A percentile compares a stretch with the other conserved stretches of the same genome.
phyloP scores from a whole-genome alignment of 2,888 invertebrate species.

The Reticulitermes lucifugus region DNA sequence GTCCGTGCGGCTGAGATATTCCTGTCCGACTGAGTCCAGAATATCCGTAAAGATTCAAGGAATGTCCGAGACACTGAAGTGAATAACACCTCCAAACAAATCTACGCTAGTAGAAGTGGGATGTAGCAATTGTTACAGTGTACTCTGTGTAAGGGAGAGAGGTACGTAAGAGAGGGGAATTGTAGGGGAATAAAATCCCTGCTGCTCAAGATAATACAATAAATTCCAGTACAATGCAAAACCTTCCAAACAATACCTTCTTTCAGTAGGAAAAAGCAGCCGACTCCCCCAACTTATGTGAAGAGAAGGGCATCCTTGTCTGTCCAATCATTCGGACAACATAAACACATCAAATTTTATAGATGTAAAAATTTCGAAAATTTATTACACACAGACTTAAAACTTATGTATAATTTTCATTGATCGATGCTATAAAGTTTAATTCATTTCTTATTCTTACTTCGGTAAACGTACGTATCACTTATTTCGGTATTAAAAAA shows the following conservation, averaged over 20 bases:
- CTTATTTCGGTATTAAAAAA: too few relatives aligned
- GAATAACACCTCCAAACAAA: constrained; percentile 37
- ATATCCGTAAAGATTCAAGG: constrained; percentile 29
- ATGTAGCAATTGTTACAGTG: neutral
- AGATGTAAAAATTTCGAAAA: too few relatives aligned
- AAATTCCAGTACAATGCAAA: constrained; percentile 36
- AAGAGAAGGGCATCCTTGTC: neutral
- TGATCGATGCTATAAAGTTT: too few relatives aligned
- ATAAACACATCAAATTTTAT: too few relatives aligned
- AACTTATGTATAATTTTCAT: too few relatives aligned
- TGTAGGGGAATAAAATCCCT: neutral
- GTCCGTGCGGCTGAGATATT: neutral
- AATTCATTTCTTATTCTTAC: too few relatives aligned
- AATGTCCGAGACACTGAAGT: constrained; percentile 35
- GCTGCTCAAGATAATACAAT: constrained; percentile 21
- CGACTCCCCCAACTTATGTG: neutral
- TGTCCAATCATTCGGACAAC: neutral
- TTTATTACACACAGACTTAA: too few relatives aligned
- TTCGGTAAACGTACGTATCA: too few relatives aligned
- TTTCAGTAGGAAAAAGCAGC: constrained; percentile 1
- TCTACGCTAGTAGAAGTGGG: neutral
- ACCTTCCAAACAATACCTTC: constrained; percentile 34
- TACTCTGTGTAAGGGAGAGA: neutral
- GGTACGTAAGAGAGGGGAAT: neutral
- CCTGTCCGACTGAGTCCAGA: neutral